Evolutionary conservation across 2,888 invertebrate species (phyloP).

Genomic region (Cyclophora albipunctata): DNA sequence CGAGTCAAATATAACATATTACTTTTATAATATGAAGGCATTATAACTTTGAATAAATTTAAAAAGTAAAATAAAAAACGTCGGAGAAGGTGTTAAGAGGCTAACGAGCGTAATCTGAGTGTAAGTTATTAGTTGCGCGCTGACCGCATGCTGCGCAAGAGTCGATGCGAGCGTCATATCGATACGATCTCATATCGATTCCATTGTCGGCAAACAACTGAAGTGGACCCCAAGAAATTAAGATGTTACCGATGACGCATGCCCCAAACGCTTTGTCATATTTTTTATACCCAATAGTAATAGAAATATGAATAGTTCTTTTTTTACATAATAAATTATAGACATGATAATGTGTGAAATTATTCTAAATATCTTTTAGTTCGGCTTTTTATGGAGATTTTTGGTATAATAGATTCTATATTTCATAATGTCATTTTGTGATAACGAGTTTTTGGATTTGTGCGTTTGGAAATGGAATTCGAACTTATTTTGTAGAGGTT

Average conservation of each 20-base stretch:
- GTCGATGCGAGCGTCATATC: slow-evolving; percentile 34
- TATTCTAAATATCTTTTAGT: slow-evolving; percentile 20
- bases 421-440: no score
- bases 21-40: slow-evolving; percentile 59
- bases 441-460: no score
- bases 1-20: slow-evolving; percentile 45
- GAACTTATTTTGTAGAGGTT: no score
- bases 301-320: slow-evolving; percentile 61
- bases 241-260: slow-evolving; percentile 71
- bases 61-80: slow-evolving; percentile 67
- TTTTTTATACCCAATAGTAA: slow-evolving; percentile 42
- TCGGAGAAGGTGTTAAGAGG: slow-evolving; percentile 70
- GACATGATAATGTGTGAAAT: slow-evolving; percentile 44
- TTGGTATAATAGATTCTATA: not conserved
- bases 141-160: slow-evolving; percentile 57
- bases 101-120: slow-evolving; percentile 73
- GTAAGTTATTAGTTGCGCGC: slow-evolving; percentile 67
- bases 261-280: slow-evolving; percentile 30
- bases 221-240: slow-evolving; percentile 72
- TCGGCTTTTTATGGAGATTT: slow-evolving; percentile 15
- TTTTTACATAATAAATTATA: slow-evolving; percentile 37
- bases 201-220: slow-evolving; percentile 69
- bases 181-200: slow-evolving; percentile 63
- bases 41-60: slow-evolving; percentile 71
- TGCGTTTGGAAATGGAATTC: no score